Percentiles rank a stretch among this genome's conserved stretches.
Conservation (phyloP, 2,113 vertebrate genomes). For the Tychaedon coryphoeus region DNA sequence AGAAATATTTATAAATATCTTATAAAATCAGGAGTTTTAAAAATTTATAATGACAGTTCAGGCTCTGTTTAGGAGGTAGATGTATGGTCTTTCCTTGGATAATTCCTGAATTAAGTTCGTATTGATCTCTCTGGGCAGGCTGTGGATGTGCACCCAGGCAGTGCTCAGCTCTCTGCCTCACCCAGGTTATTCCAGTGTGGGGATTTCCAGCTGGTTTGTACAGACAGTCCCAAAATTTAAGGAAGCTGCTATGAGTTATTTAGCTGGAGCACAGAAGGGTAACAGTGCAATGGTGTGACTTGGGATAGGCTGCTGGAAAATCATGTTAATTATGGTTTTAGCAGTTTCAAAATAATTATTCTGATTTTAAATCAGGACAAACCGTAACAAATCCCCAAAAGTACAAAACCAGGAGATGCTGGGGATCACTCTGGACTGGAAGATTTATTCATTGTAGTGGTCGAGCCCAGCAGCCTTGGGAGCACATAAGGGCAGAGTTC, state of each 20-base stretch:
- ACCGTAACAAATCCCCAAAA: neutral
- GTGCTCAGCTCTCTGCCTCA: neutral
- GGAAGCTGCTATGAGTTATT: neutral
- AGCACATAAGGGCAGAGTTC: neutral
- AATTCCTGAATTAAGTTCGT: neutral
- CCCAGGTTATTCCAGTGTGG: neutral
- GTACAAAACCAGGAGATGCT: neutral
- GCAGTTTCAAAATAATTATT: neutral
- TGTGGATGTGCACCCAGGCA: neutral
- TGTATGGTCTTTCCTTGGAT: neutral
- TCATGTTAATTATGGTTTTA: accelerated
- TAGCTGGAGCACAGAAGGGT: neutral
- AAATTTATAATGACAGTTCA: neutral
- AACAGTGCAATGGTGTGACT: neutral
- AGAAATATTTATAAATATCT: neutral
- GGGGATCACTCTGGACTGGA: neutral
- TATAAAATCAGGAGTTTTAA: neutral
- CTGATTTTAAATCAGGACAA: neutral
- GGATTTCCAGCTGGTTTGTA: neutral
- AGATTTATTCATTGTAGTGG: neutral
- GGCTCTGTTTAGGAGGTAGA: neutral
- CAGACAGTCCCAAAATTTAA: neutral
- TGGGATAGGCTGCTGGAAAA: neutral
- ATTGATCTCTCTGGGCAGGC: neutral
- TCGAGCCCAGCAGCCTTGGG: neutral